phyloP scores from a whole-genome alignment of 1,140 invertebrate genomes.

The Antheraea mylitta region DNA sequence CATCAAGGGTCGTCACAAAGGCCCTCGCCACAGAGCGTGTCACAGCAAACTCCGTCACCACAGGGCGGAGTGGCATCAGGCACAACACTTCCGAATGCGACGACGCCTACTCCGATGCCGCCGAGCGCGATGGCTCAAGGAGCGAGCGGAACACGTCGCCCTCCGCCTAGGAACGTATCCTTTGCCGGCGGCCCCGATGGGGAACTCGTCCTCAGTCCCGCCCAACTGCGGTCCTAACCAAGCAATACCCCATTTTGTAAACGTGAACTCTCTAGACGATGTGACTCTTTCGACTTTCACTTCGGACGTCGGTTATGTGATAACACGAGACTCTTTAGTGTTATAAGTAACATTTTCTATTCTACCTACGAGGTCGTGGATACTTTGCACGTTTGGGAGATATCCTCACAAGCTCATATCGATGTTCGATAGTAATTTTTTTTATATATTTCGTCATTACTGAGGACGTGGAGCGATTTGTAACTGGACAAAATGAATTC shows the following conservation, averaged over 20 bases:
- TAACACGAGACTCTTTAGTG: constrained; percentile 37
- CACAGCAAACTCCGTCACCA: constrained; percentile 17
- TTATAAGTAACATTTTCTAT: constrained; percentile 44
- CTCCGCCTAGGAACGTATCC: constrained; percentile 68
- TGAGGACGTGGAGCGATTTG: too few species aligned
- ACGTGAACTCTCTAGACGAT: constrained; percentile 22
- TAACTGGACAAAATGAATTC: too few species aligned
- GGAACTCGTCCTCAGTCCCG: constrained; percentile 68
- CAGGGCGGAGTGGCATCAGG: background rate
- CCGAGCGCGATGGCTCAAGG: constrained; percentile 11
- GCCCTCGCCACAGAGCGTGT: constrained; percentile 9
- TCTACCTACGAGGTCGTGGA: constrained; percentile 44
- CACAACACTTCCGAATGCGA: background rate
- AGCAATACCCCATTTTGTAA: constrained; percentile 34
- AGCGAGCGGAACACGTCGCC: constrained; percentile 27
- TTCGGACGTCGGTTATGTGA: constrained; percentile 44
- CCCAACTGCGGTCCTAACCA: constrained; percentile 69
- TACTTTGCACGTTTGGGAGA: constrained; percentile 66
- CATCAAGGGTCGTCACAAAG: constrained; percentile 8
- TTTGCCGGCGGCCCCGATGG: constrained; percentile 65
- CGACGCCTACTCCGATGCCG: background rate
- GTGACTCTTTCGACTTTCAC: constrained; percentile 28
- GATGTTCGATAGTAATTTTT: constrained; percentile 35
- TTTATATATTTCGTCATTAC: constrained; percentile 40
- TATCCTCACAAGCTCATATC: constrained; percentile 46